Conservation (phyloP, 2,113 vertebrate genomes). For the Eptesicus fuscus region DNA sequence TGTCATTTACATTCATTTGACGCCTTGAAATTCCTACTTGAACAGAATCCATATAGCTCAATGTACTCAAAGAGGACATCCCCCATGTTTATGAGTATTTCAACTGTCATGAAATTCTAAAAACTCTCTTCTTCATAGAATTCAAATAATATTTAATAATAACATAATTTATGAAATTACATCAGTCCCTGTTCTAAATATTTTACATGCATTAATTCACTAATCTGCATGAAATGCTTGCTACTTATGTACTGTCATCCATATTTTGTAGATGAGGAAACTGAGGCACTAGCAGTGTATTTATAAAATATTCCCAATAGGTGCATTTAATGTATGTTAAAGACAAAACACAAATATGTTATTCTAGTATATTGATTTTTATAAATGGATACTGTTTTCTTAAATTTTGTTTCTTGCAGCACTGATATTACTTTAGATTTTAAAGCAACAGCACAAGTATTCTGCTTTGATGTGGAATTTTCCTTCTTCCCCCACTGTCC, state of each 20-base stretch:
- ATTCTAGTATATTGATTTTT: background rate
- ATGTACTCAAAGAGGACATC: background rate
- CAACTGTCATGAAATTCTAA: background rate
- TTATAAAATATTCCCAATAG: background rate
- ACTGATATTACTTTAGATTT: background rate
- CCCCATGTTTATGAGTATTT: background rate
- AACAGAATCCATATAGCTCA: background rate
- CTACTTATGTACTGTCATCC: background rate
- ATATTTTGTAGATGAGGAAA: background rate
- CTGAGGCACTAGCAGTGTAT: background rate
- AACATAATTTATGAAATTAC: background rate
- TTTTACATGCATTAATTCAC: background rate
- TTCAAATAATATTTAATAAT: background rate
- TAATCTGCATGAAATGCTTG: background rate
- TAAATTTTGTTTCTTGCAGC: background rate
- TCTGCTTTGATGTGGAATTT: background rate
- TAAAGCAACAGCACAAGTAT: background rate
- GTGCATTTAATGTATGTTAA: background rate
- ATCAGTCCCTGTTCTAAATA: background rate
- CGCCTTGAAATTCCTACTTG: background rate
- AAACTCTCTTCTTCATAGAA: background rate
- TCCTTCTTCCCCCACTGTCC: background rate
- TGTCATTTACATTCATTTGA: conserved; percentile 33
- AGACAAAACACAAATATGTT: background rate
- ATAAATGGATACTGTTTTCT: background rate